Percentiles rank a stretch among this genome's conserved stretches.
phyloP scores from a whole-genome alignment of 2,113 vertebrate species.

The Neoarius graeffei region DNA sequence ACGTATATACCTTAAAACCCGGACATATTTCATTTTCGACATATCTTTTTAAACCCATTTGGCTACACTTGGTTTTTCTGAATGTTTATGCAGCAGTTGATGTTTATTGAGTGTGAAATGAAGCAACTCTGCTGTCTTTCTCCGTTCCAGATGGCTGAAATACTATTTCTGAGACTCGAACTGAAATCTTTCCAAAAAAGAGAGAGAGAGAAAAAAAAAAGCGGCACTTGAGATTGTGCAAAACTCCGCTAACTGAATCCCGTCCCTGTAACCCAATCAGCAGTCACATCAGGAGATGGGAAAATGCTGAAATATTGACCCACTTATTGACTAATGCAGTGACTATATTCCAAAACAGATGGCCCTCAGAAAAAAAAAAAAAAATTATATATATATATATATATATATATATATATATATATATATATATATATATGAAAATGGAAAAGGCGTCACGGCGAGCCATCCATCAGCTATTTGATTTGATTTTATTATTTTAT shows the following conservation, averaged over 20 bases:
- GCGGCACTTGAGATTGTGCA: not conserved
- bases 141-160: conserved; percentile 37
- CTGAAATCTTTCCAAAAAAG: conserved; percentile 29
- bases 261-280: conserved; percentile 27
- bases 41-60: conserved; percentile 13
- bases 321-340: conserved; percentile 31
- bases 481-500: conserved; percentile 22
- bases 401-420: not conserved
- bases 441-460: not conserved
- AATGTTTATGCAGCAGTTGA: conserved; percentile 14
- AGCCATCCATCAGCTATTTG: conserved; percentile 31
- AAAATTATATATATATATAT: not conserved
- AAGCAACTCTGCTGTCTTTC: conserved; percentile 29
- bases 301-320: conserved; percentile 37
- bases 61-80: not conserved
- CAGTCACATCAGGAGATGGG: conserved; percentile 20
- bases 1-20: not conserved
- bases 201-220: not conserved
- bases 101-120: conserved; percentile 41
- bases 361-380: not conserved
- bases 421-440: too few relatives aligned
- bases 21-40: not conserved
- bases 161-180: conserved; percentile 17
- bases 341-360: conserved; percentile 40
- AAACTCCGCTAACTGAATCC: conserved; percentile 27